Conservation (phyloP, 2,113 vertebrate species). For the Ciconia stormi region DNA sequence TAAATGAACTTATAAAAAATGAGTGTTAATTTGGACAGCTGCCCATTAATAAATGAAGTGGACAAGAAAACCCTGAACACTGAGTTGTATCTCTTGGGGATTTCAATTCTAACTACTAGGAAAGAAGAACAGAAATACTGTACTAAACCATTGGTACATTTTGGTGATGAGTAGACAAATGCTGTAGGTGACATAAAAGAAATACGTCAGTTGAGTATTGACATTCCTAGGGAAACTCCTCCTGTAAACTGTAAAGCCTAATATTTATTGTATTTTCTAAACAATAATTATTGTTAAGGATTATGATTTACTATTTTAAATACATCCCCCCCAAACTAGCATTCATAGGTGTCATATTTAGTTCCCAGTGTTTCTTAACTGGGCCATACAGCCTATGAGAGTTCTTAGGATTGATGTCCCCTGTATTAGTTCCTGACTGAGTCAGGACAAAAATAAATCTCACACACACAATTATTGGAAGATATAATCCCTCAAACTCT, state of each 20-base stretch:
- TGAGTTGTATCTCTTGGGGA: not conserved
- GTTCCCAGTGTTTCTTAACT: not conserved
- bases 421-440: not conserved
- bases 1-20: not conserved
- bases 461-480: not conserved
- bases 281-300: not conserved
- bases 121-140: not conserved
- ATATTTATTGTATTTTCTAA: not conserved
- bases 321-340: not conserved
- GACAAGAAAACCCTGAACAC: not conserved
- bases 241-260: not conserved
- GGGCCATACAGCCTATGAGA: not conserved
- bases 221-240: not conserved
- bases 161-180: not conserved
- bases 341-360: not conserved
- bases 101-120: not conserved
- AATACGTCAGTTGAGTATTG: not conserved
- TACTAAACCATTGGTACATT: not conserved
- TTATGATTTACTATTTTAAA: not conserved
- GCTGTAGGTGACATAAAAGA: not conserved
- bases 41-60: not conserved
- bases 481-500: not conserved
- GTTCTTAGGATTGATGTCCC: rapidly evolving
- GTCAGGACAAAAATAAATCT: not conserved
- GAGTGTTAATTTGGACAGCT: not conserved